Evolutionary conservation across 2,797 vertebrate genomes (phyloP).

Genomic region (Chelmon rostratus): DNA sequence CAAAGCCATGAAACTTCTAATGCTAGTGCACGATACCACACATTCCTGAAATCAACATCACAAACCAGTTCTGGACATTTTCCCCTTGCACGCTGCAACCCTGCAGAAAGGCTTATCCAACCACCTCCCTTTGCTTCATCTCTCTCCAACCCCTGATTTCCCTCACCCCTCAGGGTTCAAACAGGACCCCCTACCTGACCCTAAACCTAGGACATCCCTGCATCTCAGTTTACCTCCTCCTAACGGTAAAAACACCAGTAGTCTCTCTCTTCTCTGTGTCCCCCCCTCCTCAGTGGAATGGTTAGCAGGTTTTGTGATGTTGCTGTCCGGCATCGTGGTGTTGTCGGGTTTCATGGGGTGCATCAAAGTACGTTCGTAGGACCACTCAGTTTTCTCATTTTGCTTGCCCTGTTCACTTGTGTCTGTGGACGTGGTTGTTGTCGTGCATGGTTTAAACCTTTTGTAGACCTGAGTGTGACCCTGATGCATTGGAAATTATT

Average conservation of each 20-base stretch:
- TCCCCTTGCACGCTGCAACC: constrained; percentile 23
- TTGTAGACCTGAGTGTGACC: constrained; percentile 36
- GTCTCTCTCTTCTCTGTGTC: constrained; percentile 66
- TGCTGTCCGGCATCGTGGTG: constrained; percentile 72
- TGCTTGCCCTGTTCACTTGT: constrained; percentile 71
- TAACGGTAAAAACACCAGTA: constrained; percentile 75
- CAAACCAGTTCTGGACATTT: constrained; percentile 41
- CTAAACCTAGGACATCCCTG: constrained; percentile 86
- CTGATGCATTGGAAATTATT: constrained; percentile 19
- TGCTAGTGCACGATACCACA: constrained; percentile 31
- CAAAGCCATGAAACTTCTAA: constrained; percentile 61
- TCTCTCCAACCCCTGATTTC: constrained; percentile 58
- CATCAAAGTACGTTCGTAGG: constrained; percentile 62
- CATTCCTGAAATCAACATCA: constrained; percentile 58
- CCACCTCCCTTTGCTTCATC: constrained; percentile 72
- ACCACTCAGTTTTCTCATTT: constrained; percentile 58
- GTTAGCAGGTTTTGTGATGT: constrained; percentile 71
- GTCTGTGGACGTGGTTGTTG: constrained; percentile 67
- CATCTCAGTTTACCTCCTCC: constrained; percentile 87
- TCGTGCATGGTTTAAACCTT: constrained; percentile 70
- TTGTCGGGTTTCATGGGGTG: constrained; percentile 76
- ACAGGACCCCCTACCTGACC: constrained; percentile 82
- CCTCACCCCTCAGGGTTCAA: constrained; percentile 77
- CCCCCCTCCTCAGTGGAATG: constrained; percentile 53
- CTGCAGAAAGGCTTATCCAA: constrained; percentile 49